phyloP scores from a whole-genome alignment of 2,113 vertebrate species.

The Sylvia atricapilla region DNA sequence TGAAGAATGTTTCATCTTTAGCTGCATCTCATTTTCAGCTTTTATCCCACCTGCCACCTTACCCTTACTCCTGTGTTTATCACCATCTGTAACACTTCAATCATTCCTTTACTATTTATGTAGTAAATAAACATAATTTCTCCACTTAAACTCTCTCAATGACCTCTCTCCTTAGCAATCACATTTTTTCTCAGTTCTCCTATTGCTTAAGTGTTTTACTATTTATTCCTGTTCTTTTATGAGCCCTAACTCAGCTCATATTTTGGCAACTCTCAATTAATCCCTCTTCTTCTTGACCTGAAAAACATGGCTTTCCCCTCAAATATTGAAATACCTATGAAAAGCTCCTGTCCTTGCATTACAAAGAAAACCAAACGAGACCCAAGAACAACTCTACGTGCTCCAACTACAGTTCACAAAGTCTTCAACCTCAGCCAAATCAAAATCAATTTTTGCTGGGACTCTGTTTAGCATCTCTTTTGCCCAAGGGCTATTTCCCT shows the following conservation, averaged over 20 bases:
- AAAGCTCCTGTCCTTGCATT: constrained; percentile 14
- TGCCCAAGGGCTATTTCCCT: constrained; percentile 55
- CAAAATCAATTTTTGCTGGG: constrained; percentile 57
- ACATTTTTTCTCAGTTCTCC: background rate
- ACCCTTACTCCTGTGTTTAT: background rate
- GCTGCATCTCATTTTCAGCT: background rate
- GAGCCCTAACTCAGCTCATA: background rate
- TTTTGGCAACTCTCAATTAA: background rate
- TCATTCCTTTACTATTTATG: background rate
- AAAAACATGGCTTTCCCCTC: constrained; percentile 1
- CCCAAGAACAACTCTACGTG: constrained; percentile 7
- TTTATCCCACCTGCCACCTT: background rate
- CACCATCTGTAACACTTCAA: background rate
- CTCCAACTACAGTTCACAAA: constrained; percentile 17
- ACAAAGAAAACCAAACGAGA: constrained; percentile 24
- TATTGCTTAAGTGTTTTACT: background rate
- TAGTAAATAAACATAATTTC: too few species aligned
- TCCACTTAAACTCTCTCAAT: background rate
- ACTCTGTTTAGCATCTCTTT: constrained; percentile 49
- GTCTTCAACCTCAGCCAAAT: constrained; percentile 43
- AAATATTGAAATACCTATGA: constrained; percentile 20
- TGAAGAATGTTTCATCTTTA: background rate
- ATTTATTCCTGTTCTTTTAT: background rate
- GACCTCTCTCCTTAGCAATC: background rate
- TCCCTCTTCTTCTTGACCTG: constrained; percentile 1